These are phyloP conservation scores for Martes martes DNA, from an alignment of 2,113 vertebrate species.

Conservation along the genomic window DNA sequence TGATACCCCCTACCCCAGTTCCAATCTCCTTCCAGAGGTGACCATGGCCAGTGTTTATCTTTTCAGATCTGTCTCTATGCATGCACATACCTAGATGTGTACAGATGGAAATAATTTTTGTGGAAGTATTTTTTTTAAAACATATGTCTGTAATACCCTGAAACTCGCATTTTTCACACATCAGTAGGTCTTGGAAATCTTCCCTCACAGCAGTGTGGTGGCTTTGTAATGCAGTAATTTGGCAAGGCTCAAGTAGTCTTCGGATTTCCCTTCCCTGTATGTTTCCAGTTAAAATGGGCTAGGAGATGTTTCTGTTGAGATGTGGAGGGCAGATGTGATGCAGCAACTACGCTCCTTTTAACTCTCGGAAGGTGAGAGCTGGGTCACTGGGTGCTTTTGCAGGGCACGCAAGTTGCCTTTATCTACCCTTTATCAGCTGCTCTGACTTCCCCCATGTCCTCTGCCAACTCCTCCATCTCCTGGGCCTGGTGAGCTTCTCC, in stretches of 20 bases:
- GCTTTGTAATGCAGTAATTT: background rate
- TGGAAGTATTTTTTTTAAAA: background rate
- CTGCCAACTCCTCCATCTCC: background rate
- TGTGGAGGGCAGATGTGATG: background rate
- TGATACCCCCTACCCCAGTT: background rate
- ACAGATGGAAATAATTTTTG: constrained; percentile 9
- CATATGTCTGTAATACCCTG: background rate
- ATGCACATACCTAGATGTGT: background rate
- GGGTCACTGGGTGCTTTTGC: background rate
- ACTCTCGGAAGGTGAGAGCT: background rate
- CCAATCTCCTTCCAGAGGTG: background rate
- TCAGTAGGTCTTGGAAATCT: background rate
- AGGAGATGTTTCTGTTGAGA: background rate
- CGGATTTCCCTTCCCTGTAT: background rate
- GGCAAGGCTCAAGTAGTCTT: background rate
- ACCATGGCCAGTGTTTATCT: background rate
- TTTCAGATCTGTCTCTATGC: background rate
- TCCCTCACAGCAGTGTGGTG: background rate
- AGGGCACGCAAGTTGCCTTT: too few relatives aligned
- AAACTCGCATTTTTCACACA: background rate
- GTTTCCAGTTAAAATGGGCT: background rate
- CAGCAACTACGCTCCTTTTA: background rate
- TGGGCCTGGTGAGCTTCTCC: background rate
- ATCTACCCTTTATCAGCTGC: background rate
- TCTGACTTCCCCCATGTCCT: background rate